Percentiles rank a stretch among this genome's conserved stretches.
Evolutionary conservation across 2,888 invertebrate species (phyloP).

Genomic region (Hedya salicella): DNA sequence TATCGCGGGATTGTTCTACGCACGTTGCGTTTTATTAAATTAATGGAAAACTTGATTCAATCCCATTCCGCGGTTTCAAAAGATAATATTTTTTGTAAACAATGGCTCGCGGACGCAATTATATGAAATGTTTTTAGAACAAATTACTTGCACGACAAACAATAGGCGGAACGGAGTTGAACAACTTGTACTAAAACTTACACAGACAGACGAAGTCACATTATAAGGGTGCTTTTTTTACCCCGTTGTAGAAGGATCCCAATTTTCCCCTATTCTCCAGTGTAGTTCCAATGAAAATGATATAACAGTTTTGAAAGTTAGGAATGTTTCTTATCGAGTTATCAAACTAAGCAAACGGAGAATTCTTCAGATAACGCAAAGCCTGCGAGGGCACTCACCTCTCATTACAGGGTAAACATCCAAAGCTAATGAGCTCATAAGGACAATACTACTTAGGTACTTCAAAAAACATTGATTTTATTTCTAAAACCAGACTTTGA

Average conservation of each 20-base stretch:
- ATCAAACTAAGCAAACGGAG: too few relatives aligned
- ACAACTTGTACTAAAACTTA: constrained; percentile 7
- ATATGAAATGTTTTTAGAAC: constrained; percentile 57
- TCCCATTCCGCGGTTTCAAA: constrained; percentile 68
- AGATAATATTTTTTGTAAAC: constrained; percentile 64
- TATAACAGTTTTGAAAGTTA: not conserved
- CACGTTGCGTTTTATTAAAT: constrained; percentile 48
- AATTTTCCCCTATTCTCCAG: too few relatives aligned
- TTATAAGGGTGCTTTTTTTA: too few relatives aligned
- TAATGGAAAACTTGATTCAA: constrained; percentile 55
- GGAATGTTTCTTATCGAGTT: constrained; percentile 1
- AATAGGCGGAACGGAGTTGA: constrained; percentile 51
- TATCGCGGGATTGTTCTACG: constrained; percentile 50
- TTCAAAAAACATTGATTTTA: too few relatives aligned
- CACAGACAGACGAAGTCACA: too few relatives aligned
- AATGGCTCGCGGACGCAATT: constrained; percentile 62
- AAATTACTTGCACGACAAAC: constrained; percentile 56
- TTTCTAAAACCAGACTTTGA: too few relatives aligned
- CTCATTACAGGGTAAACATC: constrained; percentile 9
- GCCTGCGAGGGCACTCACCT: constrained; percentile 52
- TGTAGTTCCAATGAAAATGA: too few relatives aligned
- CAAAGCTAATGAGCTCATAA: not conserved
- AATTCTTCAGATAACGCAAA: constrained; percentile 16
- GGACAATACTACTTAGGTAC: too few relatives aligned
- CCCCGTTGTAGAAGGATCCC: too few relatives aligned